Percentiles rank a stretch among this genome's conserved stretches.
phyloP scores from a whole-genome alignment of 2,113 vertebrate species.

The Scomber colias region DNA sequence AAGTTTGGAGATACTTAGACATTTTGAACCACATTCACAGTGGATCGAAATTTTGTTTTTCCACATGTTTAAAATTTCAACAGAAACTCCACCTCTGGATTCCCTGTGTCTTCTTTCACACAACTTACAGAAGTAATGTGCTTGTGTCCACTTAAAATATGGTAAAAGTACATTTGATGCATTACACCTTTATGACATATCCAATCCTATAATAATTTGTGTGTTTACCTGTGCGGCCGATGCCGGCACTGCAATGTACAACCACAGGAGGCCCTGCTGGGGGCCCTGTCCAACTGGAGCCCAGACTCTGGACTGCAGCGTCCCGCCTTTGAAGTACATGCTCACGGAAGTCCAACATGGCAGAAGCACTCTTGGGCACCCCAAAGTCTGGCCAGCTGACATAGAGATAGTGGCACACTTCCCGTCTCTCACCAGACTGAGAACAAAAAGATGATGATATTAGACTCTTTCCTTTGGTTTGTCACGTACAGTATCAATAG shows the following conservation, averaged over 20 bases:
- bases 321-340: slow-evolving; percentile 83
- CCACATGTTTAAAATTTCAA: neutral
- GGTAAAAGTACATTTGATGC: neutral
- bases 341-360: slow-evolving; percentile 87
- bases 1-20: no score
- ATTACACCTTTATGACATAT: neutral
- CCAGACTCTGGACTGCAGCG: slow-evolving; percentile 74
- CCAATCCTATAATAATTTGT: neutral
- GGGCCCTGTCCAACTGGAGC: slow-evolving; percentile 81
- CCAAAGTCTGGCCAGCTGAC: slow-evolving; percentile 89
- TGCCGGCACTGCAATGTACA: slow-evolving; percentile 88
- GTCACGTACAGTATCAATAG: no score
- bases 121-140: no score
- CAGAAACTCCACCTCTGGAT: neutral
- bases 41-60: neutral
- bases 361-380: slow-evolving; percentile 86
- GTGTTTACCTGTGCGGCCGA: slow-evolving; percentile 85
- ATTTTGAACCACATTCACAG: neutral
- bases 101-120: neutral
- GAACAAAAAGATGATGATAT: neutral
- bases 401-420: slow-evolving; percentile 86
- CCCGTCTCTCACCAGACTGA: slow-evolving; percentile 84
- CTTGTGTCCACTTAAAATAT: neutral
- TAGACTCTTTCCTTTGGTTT: neutral
- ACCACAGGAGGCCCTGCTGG: slow-evolving; percentile 85